Evolutionary conservation across 2,888 invertebrate genomes (phyloP).

Genomic region (Agrochola macilenta): DNA sequence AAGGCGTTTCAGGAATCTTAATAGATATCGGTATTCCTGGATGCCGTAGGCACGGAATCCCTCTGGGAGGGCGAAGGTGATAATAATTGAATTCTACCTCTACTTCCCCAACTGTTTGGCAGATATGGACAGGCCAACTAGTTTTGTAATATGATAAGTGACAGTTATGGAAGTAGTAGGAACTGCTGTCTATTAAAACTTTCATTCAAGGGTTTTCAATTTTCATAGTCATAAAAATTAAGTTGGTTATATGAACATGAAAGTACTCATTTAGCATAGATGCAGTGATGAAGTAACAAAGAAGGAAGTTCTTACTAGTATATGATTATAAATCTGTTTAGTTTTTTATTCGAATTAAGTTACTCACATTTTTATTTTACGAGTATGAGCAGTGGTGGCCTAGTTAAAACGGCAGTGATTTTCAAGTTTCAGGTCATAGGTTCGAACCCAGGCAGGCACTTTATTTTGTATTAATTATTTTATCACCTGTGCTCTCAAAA

Average conservation of each 20-base stretch:
- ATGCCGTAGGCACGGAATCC: slow-evolving; percentile 10
- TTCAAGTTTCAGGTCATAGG: too few relatives aligned
- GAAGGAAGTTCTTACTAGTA: not conserved
- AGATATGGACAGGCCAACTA: not conserved
- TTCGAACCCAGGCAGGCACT: too few relatives aligned
- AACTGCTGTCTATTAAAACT: not conserved
- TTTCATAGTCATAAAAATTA: not conserved
- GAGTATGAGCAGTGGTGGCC: too few relatives aligned
- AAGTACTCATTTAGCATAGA: too few relatives aligned
- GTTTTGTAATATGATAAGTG: not conserved
- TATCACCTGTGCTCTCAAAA: too few relatives aligned
- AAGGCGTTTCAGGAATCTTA: slow-evolving; percentile 56
- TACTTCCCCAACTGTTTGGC: not conserved
- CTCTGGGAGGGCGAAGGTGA: not conserved
- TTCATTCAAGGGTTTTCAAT: too few relatives aligned
- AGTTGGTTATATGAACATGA: not conserved
- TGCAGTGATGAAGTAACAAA: too few relatives aligned
- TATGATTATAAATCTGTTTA: not conserved
- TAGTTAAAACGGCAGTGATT: too few relatives aligned
- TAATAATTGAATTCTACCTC: slow-evolving; percentile 30
- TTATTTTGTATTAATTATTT: too few relatives aligned
- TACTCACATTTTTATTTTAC: too few relatives aligned
- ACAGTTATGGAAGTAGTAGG: not conserved
- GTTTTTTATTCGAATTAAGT: too few relatives aligned
- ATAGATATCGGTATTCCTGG: slow-evolving; percentile 46